A percentile compares a stretch with the other conserved stretches of the same genome.
These are phyloP conservation scores for Setophaga kirtlandii DNA, from an alignment of 2,113 vertebrate species.

Conservation along the genomic window DNA sequence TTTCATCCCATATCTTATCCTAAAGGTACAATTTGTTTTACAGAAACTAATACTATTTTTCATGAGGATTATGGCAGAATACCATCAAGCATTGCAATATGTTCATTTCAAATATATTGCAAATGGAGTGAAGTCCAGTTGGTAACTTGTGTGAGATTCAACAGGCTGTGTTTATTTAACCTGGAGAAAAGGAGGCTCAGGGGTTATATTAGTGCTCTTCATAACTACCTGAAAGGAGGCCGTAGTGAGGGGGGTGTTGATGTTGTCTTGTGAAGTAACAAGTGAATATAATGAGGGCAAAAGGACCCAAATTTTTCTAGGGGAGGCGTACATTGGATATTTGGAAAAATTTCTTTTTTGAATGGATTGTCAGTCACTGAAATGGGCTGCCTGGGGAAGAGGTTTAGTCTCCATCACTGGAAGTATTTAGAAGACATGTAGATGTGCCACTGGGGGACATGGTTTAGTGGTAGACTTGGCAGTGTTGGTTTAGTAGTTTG, in stretches of 20 bases:
- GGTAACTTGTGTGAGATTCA: background rate
- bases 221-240: background rate
- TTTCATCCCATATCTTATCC: slow-evolving; percentile 93
- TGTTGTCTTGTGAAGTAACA: background rate
- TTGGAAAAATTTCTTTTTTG: background rate
- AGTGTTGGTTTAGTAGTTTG: accelerated
- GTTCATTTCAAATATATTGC: background rate
- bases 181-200: background rate
- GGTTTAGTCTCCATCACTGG: background rate
- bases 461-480: background rate
- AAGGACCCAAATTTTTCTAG: accelerated
- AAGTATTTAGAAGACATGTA: background rate
- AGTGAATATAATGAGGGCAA: background rate
- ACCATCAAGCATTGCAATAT: background rate
- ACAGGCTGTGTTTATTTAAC: accelerated
- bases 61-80: background rate
- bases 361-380: background rate
- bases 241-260: accelerated
- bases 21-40: slow-evolving; percentile 81
- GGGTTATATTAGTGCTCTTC: background rate
- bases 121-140: background rate
- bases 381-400: background rate
- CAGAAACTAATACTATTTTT: background rate
- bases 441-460: accelerated
- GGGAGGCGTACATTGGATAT: background rate